phyloP scores from a whole-genome alignment of 2,113 vertebrate species.

The Pachypanchax playfairii region DNA sequence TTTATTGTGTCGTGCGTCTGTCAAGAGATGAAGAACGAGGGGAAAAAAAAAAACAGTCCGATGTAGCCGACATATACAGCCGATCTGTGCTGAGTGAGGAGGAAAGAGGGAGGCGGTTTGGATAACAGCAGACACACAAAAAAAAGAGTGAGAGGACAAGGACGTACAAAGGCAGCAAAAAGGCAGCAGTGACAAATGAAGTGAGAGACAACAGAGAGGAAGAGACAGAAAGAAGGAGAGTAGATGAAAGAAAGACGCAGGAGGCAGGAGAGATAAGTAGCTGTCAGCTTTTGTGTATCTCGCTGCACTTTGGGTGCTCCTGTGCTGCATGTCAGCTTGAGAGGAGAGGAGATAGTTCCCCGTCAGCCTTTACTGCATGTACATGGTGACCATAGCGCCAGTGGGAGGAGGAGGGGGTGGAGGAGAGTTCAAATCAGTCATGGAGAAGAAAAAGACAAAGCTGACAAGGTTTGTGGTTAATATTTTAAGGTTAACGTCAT shows the following conservation, averaged over 20 bases:
- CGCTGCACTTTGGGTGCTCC: slow-evolving; percentile 44
- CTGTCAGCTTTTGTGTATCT: slow-evolving; percentile 34
- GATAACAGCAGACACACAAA: neutral
- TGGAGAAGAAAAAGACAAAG: neutral
- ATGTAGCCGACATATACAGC: slow-evolving; percentile 28
- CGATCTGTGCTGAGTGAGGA: slow-evolving; percentile 41
- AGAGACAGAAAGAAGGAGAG: slow-evolving; percentile 8
- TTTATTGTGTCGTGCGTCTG: slow-evolving; percentile 43
- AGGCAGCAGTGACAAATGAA: slow-evolving; percentile 19
- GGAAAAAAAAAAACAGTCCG: neutral
- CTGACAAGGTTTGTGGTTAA: neutral
- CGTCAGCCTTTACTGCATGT: slow-evolving; percentile 5
- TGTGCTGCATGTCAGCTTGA: slow-evolving; percentile 14
- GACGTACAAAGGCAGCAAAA: slow-evolving; percentile 18
- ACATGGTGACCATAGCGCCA: slow-evolving; percentile 1
- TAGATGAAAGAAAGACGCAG: slow-evolving; percentile 31
- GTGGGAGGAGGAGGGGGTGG: neutral
- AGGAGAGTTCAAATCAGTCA: slow-evolving; percentile 11
- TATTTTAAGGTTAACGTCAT: neutral
- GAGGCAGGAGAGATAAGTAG: slow-evolving; percentile 35
- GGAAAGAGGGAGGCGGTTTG: slow-evolving; percentile 6
- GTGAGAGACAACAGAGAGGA: slow-evolving; percentile 3
- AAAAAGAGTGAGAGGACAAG: slow-evolving; percentile 10
- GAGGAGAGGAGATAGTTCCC: slow-evolving; percentile 20
- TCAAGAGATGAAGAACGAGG: slow-evolving; percentile 28